Percentiles rank a stretch among this genome's conserved stretches.
These are phyloP conservation scores for Lordiphosa stackelbergi DNA, from an alignment of 1,140 invertebrate species.

Conservation along the genomic window DNA sequence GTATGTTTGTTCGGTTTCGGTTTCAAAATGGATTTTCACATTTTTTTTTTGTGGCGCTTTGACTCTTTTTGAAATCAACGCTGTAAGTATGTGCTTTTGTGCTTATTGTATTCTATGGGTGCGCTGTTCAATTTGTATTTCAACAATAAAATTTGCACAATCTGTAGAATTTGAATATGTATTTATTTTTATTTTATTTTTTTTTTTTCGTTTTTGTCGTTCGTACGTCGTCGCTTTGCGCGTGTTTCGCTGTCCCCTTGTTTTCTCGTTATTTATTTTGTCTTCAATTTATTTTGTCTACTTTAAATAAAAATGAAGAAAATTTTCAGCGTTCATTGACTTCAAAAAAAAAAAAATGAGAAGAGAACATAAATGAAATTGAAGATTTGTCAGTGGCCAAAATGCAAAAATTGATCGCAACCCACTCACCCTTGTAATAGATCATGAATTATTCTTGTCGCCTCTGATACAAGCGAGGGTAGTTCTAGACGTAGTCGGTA, in stretches of 20 bases:
- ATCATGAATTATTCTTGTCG: slow-evolving; percentile 42
- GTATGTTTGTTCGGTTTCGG: slow-evolving; percentile 2
- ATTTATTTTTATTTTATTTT: slow-evolving; percentile 20
- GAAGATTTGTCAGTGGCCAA: slow-evolving; percentile 48
- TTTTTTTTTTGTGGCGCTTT: slow-evolving; percentile 15
- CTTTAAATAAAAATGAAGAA: slow-evolving; percentile 73
- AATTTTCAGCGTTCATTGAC: slow-evolving; percentile 70
- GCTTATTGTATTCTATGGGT: slow-evolving; percentile 29
- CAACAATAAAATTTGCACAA: slow-evolving; percentile 52
- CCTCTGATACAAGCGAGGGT: background rate
- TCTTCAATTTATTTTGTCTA: slow-evolving; percentile 66
- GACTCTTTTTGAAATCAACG: background rate
- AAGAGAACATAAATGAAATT: slow-evolving; percentile 41
- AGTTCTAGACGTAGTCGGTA: too few species aligned
- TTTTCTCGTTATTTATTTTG: slow-evolving; percentile 39
- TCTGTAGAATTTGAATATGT: slow-evolving; percentile 67
- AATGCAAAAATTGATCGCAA: slow-evolving; percentile 29
- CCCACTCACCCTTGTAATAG: slow-evolving; percentile 28
- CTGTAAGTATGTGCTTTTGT: slow-evolving; percentile 23
- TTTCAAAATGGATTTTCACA: slow-evolving; percentile 12
- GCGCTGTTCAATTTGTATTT: slow-evolving; percentile 59
- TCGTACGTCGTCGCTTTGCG: slow-evolving; percentile 48
- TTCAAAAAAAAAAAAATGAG: slow-evolving; percentile 48
- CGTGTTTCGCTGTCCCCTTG: slow-evolving; percentile 51
- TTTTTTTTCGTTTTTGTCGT: slow-evolving; percentile 21